Evolutionary conservation across 1,140 invertebrate species (phyloP).

Genomic region (Zaprionus tsacasi): DNA sequence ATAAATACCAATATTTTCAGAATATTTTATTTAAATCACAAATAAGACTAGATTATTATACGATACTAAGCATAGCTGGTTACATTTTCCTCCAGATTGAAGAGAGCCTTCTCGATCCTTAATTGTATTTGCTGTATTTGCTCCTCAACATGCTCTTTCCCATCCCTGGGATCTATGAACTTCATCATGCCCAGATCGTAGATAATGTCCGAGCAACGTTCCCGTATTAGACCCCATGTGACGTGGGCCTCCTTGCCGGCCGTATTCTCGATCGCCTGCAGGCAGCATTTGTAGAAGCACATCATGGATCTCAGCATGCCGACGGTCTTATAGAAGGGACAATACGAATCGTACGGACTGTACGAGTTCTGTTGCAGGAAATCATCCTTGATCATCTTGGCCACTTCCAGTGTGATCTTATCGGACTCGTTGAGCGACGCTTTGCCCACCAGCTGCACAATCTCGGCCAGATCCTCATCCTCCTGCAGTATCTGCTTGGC

Average conservation of each 20-base stretch:
- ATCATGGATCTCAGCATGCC: constrained; percentile 75
- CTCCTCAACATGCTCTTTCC: constrained; percentile 18
- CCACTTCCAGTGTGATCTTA: constrained; percentile 76
- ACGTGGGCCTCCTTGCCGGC: constrained; percentile 49
- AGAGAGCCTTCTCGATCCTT: constrained; percentile 7
- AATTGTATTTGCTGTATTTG: constrained; percentile 6
- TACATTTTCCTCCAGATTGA: constrained; percentile 48
- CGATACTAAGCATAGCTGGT: neutral
- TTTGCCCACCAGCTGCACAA: constrained; percentile 95
- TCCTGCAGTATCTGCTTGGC: constrained; percentile 91
- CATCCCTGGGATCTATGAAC: constrained; percentile 53
- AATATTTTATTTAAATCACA: no score
- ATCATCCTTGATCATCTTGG: constrained; percentile 76
- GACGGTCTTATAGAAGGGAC: constrained; percentile 79
- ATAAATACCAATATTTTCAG: no score
- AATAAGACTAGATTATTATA: no score
- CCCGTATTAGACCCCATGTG: constrained; percentile 69
- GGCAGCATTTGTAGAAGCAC: constrained; percentile 48
- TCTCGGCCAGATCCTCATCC: constrained; percentile 94
- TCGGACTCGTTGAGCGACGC: constrained; percentile 86
- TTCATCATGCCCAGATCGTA: constrained; percentile 77
- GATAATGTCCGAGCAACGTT: constrained; percentile 33
- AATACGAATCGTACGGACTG: constrained; percentile 65
- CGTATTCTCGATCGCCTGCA: constrained; percentile 45
- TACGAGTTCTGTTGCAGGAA: constrained; percentile 81